Percentiles rank a stretch among this genome's conserved stretches.
Evolutionary conservation across 2,113 vertebrate genomes (phyloP).

Genomic region (Hippocampus guttulatus): DNA sequence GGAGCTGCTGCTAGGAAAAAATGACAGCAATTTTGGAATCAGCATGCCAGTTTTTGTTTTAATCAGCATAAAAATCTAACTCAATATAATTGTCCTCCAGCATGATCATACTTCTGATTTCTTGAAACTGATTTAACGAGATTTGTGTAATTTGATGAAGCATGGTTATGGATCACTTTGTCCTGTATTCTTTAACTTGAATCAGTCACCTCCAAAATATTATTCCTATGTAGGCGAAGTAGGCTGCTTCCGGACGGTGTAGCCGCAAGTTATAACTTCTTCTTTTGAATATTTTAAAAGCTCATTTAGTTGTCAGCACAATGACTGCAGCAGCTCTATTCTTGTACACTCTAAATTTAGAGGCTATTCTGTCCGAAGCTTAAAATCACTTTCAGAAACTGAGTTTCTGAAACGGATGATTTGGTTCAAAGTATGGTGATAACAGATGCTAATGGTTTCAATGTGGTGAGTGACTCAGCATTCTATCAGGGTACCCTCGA

Average conservation of each 20-base stretch:
- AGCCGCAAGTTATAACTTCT: neutral
- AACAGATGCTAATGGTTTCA: constrained; percentile 12
- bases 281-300: constrained; percentile 25
- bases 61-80: too few relatives aligned
- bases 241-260: neutral
- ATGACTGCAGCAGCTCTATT: constrained; percentile 12
- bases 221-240: neutral
- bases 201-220: neutral
- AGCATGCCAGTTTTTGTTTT: too few relatives aligned
- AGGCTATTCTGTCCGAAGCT: constrained; percentile 2
- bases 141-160: neutral
- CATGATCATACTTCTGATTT: neutral
- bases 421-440: constrained; percentile 20
- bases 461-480: constrained; percentile 7
- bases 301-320: constrained; percentile 20
- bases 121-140: neutral
- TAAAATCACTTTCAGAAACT: constrained; percentile 16
- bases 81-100: too few relatives aligned
- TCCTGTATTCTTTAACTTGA: neutral
- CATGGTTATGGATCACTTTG: neutral
- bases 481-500: constrained; percentile 6
- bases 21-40: too few relatives aligned
- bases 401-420: constrained; percentile 8
- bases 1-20: too few relatives aligned
- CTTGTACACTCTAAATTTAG: constrained; percentile 8